Conservation (phyloP, 2,888 invertebrate genomes). For the Agonum fuliginosum region DNA sequence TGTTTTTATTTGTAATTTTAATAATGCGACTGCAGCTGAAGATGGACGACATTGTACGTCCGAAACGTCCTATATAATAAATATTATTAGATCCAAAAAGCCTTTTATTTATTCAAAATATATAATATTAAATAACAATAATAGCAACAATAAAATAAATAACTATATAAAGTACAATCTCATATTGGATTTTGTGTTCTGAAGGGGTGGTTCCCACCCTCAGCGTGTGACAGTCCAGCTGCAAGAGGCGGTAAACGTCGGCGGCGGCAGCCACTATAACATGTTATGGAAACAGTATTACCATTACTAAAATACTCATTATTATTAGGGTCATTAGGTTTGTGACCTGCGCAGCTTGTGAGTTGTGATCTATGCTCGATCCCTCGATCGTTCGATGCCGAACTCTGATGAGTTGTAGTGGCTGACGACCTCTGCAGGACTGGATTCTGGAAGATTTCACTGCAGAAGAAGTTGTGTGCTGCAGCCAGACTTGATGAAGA, state of each 20-base stretch:
- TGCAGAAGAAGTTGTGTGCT: neutral
- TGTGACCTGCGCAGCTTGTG: conserved; percentile 60
- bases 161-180: neutral
- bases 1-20: too few relatives aligned
- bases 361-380: conserved; percentile 34
- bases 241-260: conserved; percentile 66
- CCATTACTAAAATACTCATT: conserved; percentile 71
- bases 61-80: too few relatives aligned
- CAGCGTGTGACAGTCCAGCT: conserved; percentile 66
- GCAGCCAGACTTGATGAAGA: too few relatives aligned
- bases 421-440: neutral
- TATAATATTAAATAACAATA: too few relatives aligned
- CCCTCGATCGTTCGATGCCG: conserved; percentile 19
- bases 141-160: too few relatives aligned
- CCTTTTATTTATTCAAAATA: too few relatives aligned
- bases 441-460: neutral
- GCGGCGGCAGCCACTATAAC: conserved; percentile 65
- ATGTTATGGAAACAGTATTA: conserved; percentile 71
- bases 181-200: neutral
- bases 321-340: conserved; percentile 70
- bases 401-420: conserved; percentile 2
- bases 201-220: neutral
- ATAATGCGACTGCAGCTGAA: too few relatives aligned
- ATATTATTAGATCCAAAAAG: too few relatives aligned
- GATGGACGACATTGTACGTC: too few relatives aligned